phyloP scores from a whole-genome alignment of 2,797 vertebrate genomes.

The Synaphobranchus kaupii region DNA sequence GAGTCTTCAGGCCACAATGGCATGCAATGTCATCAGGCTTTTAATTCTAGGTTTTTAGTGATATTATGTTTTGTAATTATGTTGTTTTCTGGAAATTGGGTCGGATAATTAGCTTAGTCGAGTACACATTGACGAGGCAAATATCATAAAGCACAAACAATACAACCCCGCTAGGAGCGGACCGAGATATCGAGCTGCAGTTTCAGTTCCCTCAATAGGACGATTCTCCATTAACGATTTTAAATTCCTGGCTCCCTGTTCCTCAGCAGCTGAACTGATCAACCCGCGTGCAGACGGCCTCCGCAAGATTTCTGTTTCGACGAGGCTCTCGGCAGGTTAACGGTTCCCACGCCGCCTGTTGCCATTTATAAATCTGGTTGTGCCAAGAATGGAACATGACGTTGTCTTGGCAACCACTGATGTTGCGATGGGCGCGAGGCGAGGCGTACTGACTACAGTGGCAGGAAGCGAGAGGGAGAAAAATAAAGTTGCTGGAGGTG shows the following conservation, averaged over 20 bases:
- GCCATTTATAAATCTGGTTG: conserved; percentile 11
- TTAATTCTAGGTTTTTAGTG: neutral
- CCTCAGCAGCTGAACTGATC: neutral
- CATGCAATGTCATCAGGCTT: neutral
- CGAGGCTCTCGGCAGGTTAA: neutral
- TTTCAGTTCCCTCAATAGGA: neutral
- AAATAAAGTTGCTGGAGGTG: neutral
- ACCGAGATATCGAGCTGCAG: neutral
- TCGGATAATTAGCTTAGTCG: neutral
- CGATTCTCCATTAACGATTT: conserved; percentile 7
- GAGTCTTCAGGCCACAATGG: neutral
- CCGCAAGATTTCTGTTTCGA: neutral
- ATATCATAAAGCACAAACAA: neutral
- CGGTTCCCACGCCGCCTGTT: neutral
- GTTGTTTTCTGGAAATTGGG: neutral
- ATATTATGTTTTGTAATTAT: neutral
- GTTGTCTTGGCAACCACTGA: conserved; percentile 17
- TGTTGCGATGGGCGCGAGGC: neutral
- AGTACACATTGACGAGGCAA: neutral
- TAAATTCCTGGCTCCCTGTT: conserved; percentile 14
- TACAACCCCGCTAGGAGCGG: neutral
- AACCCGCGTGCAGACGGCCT: neutral
- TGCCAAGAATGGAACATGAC: conserved; percentile 4
- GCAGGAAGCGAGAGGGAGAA: neutral
- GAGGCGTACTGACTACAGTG: neutral